Percentiles rank a stretch among this genome's conserved stretches.
Conservation (phyloP, 2,113 vertebrate species). For the Peromyscus californicus region DNA sequence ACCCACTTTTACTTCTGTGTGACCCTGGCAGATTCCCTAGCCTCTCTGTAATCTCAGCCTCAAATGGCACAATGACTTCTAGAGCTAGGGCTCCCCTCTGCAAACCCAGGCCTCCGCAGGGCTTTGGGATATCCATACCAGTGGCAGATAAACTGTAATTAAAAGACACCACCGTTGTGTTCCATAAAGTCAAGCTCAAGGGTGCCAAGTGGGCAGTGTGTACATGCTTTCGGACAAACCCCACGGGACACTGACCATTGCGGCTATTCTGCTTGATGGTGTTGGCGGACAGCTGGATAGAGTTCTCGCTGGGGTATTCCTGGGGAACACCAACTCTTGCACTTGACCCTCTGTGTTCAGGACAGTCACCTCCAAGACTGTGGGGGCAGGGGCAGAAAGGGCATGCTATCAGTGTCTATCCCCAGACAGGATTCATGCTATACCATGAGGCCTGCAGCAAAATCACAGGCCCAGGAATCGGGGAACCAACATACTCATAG, state of each 20-base stretch:
- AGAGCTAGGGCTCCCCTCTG: background rate
- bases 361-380: conserved; percentile 95
- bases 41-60: background rate
- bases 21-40: background rate
- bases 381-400: background rate
- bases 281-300: conserved; percentile 95
- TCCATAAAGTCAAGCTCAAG: background rate
- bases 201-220: background rate
- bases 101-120: background rate
- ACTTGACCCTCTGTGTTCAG: conserved; percentile 95
- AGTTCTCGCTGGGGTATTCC: conserved; percentile 92
- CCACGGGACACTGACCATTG: conserved; percentile 89
- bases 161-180: background rate
- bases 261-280: conserved; percentile 98
- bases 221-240: background rate
- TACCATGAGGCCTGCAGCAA: background rate
- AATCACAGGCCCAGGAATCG: too few relatives aligned
- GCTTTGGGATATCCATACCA: background rate
- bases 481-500: accelerated
- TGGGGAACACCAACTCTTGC: conserved; percentile 94
- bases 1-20: background rate
- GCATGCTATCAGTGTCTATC: background rate
- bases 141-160: too few relatives aligned
- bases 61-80: background rate
- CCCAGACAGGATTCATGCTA: background rate